Evolutionary conservation across 2,797 vertebrate genomes (phyloP), one percentile per base, ranked within the genome.

Genomic region (Anomalospiza imberbis): DNA sequence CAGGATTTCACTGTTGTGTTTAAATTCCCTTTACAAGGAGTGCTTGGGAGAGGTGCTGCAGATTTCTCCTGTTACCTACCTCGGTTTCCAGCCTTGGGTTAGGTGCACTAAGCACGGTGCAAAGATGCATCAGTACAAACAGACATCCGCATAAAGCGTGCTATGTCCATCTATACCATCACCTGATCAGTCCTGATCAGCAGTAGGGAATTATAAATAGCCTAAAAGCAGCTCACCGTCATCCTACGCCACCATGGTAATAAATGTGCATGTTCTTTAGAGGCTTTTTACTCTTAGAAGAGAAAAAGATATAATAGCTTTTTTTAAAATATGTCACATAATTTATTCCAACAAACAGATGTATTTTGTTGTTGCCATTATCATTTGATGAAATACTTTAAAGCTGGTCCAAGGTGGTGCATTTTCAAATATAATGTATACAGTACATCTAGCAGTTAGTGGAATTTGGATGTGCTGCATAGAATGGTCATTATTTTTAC

Each of bases 401-500:
- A 97, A 98, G 96, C 96, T 94, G 92, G 97, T 98, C 95, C 94
- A 97, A 98, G 97, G 97, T 98, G 97, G 97, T 97, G 94, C 97
- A 96, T 98, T 97, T 98, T 98, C 96, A 97, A 95, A 96, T 97
- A 96, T 95, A 97, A 98, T 97, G 96, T 96, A 97, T 97, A 98
- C 97, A 97, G 97, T 97, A 96, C 96, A 97, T 98, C 96, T 94
- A 97, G 97, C 97, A 97, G 97, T 97, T 98, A 98, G 97, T 97
- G 97, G 97, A 98, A 98, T 98, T 98, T 98, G 97, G 97, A 98
- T 97, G 97, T 97, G 97, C 96, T 95, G 97, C 93, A 91, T 97
- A 97, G 97, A 98, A 98, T 98, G 97, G 98, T 98, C 97, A 98
- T 98, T 98, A 98, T 98, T 98, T 98, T 98, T 98, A 97, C 98